Conservation (phyloP, 64 coral and sea anemone species). For the Cladopsammia gracilis region DNA sequence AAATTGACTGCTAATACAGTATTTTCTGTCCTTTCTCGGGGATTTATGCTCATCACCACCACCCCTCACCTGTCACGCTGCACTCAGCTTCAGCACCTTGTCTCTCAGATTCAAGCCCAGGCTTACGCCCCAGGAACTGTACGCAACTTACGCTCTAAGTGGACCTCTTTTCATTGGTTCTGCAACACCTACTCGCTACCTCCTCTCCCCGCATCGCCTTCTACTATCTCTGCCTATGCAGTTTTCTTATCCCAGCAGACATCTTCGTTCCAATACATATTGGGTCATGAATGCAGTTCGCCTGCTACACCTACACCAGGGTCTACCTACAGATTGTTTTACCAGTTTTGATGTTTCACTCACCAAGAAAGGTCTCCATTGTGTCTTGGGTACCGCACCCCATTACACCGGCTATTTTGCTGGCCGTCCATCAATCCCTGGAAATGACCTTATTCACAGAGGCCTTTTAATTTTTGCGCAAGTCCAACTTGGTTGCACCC, state of each 20-base stretch:
- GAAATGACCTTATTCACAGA: too few relatives aligned
- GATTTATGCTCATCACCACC: not conserved
- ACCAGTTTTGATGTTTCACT: not conserved
- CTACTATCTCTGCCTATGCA: constrained; percentile 27
- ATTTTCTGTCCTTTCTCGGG: not conserved
- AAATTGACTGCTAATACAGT: constrained; percentile 26
- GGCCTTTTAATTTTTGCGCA: too few relatives aligned
- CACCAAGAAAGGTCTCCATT: not conserved
- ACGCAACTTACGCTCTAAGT: too few relatives aligned
- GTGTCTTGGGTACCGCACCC: too few relatives aligned
- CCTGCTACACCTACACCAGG: constrained; percentile 36
- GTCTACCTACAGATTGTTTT: not conserved
- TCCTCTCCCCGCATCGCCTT: constrained; percentile 45
- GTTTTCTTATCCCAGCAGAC: constrained; percentile 30
- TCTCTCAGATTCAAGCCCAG: too few relatives aligned
- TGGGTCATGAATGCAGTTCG: constrained; percentile 29
- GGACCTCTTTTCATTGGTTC: constrained; percentile 4
- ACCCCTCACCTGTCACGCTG: not conserved
- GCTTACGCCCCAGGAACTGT: too few relatives aligned
- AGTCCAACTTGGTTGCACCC: too few relatives aligned
- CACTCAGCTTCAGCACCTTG: constrained; percentile 1
- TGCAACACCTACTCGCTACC: not conserved
- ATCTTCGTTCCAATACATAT: constrained; percentile 41
- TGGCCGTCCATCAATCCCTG: too few relatives aligned
- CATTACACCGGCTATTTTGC: too few relatives aligned